These are phyloP conservation scores for Felis catus DNA, from an alignment of 2,113 vertebrate genomes.

Conservation along the genomic window DNA sequence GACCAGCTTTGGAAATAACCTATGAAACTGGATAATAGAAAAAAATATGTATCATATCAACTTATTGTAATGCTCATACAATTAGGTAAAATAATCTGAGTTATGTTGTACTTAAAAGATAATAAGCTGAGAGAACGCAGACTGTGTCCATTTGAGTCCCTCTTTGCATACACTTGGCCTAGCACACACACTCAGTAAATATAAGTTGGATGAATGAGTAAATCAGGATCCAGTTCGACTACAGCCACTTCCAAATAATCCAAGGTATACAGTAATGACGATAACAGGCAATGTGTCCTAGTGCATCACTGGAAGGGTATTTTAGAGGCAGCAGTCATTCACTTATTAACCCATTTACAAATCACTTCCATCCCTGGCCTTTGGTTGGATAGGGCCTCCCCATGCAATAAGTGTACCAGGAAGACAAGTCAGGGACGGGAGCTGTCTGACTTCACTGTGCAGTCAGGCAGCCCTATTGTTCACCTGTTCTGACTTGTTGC, in stretches of 20 bases:
- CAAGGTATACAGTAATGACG: background rate
- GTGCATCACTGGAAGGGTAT: background rate
- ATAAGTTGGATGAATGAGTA: background rate
- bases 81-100: background rate
- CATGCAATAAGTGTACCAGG: background rate
- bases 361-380: background rate
- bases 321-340: background rate
- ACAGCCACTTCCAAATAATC: background rate
- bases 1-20: background rate
- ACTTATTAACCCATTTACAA: background rate
- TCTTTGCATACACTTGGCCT: background rate
- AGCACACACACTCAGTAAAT: background rate
- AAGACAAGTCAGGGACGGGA: background rate
- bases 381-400: background rate
- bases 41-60: background rate
- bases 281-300: background rate
- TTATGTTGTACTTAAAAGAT: background rate
- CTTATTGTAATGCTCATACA: background rate
- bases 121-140: background rate
- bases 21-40: background rate
- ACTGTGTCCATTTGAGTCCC: background rate
- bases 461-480: background rate
- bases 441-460: background rate
- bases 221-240: background rate
- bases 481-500: background rate